These are phyloP conservation scores for Orussus abietinus DNA, from an alignment of 1,140 invertebrate genomes.

Conservation along the genomic window DNA sequence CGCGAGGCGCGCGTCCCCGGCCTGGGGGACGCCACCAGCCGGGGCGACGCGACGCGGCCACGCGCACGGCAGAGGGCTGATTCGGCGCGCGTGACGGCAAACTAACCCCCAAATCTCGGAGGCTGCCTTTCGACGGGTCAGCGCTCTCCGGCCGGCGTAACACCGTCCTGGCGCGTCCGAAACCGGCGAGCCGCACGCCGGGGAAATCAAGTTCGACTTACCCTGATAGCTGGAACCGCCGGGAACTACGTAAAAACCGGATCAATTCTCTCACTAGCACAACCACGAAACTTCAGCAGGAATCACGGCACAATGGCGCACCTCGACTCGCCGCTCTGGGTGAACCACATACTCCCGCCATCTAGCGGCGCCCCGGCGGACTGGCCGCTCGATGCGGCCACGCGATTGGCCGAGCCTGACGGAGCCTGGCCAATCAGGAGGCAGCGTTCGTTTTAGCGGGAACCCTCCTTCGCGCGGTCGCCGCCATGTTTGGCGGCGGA, in stretches of 20 bases:
- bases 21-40: neutral
- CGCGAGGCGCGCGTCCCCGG: no score
- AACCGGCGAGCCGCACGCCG: no score
- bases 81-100: conserved; percentile 16
- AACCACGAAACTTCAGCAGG: conserved; percentile 31
- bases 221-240: conserved; percentile 5
- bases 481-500: no score
- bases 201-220: no score
- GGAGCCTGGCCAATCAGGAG: conserved; percentile 6
- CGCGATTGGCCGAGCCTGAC: conserved; percentile 12
- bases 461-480: no score
- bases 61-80: conserved; percentile 29
- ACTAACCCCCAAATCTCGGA: conserved; percentile 35
- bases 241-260: conserved; percentile 20
- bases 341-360: conserved; percentile 24
- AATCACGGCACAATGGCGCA: conserved; percentile 38
- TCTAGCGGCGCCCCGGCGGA: conserved; percentile 20
- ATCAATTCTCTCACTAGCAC: conserved; percentile 35
- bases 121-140: no score
- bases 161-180: no score
- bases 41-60: conserved; percentile 19
- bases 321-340: conserved; percentile 22
- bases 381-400: neutral
- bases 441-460: conserved; percentile 23
- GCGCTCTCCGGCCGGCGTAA: no score